A percentile compares a stretch with the other conserved stretches of the same genome.
Conservation (phyloP, 2,888 invertebrate species). For the Amphipoea lucens region DNA sequence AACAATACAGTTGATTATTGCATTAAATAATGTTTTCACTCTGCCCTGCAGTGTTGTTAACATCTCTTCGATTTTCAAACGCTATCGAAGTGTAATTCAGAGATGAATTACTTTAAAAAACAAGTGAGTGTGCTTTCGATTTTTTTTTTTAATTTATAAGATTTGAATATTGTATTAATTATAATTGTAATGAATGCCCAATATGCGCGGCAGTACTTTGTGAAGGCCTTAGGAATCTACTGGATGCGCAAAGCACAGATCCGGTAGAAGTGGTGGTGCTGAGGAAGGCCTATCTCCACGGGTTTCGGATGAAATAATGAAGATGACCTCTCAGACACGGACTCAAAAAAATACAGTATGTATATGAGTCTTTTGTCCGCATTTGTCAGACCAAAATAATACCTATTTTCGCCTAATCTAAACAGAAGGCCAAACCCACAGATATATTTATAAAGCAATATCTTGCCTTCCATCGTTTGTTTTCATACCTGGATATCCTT, state of each 20-base stretch:
- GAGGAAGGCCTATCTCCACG: not conserved
- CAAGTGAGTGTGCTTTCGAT: not conserved
- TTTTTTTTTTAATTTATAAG: not conserved
- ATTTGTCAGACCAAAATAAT: not conserved
- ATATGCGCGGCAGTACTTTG: not conserved
- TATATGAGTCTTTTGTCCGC: not conserved
- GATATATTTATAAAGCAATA: constrained; percentile 38
- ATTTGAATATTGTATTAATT: not conserved
- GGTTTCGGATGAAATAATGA: not conserved
- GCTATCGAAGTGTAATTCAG: too few relatives aligned
- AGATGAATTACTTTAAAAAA: not conserved
- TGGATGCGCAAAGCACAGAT: not conserved
- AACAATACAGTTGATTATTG: too few relatives aligned
- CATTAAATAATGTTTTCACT: too few relatives aligned
- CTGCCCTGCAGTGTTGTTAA: too few relatives aligned
- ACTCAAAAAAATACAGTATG: not conserved
- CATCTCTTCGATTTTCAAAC: too few relatives aligned
- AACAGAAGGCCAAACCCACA: constrained; percentile 6
- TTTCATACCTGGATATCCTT: constrained; percentile 42
- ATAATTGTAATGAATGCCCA: not conserved
- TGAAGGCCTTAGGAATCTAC: not conserved
- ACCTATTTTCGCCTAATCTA: not conserved
- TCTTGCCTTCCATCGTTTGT: constrained; percentile 28
- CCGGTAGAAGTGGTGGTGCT: not conserved
- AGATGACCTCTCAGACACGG: not conserved